Evolutionary conservation across 2,888 invertebrate genomes (phyloP), one percentile per base, ranked within the genome.

Genomic region (Silvanus unidentatus): DNA sequence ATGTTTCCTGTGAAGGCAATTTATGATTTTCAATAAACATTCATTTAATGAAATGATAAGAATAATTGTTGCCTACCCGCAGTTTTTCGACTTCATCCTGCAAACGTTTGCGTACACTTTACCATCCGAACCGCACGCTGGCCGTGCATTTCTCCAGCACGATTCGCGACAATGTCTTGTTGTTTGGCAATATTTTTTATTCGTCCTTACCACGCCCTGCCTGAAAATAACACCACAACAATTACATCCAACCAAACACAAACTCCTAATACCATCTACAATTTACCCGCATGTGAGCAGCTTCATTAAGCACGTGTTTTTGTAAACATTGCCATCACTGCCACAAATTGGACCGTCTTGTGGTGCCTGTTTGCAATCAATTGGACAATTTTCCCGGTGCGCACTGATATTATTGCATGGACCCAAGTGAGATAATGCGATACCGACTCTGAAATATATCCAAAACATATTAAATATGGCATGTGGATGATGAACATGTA

Each of bases 231-330:
- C n/a, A 39, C 6, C 6, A n/a, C 15, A 15, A n/a, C n/a, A n/a
- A n/a, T n/a, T n/a, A n/a, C n/a, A n/a, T n/a, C n/a, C n/a, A n/a
- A 9, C 29, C 29, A 29, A 29, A 29, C 29, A 9, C 29, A 29
- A n/a, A 29, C 12, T 12, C 8, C n/a, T 4, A 37, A 37, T 37
- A 6, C 15, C 3, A 37, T 37, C 10, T n/a, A 37, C 39, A 28
- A 27, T 27, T 57, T 72, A 88, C 79, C 90, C 88, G 73, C 96
- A 96, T 39, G 93, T 93, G 16, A 88, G 77, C 47, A 88, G 76
- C 64, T 90, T 89, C 94, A 96, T 92, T 65, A 90, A 89, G 64
- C 96, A 96, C 1, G 92, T 91, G 60, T 85, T 94, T 64, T 88
- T 87, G 75, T 95, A 95, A 0, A 93, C 93, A 63, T 90, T 90